phyloP scores from a whole-genome alignment of 2,113 vertebrate species.

The Sphyrna mokarran region DNA sequence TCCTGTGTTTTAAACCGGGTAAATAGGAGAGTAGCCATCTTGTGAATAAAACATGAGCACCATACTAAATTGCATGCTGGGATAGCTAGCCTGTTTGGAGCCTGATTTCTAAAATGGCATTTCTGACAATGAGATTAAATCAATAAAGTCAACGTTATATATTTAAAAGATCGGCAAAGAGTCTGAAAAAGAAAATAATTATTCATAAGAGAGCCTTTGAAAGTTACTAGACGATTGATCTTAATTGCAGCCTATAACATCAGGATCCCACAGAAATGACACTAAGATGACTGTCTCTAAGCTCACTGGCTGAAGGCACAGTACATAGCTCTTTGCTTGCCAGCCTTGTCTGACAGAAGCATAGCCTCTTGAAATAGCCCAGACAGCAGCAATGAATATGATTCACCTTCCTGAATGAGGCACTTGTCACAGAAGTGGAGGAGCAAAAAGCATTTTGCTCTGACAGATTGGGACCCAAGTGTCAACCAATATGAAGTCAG shows the following conservation, averaged over 20 bases:
- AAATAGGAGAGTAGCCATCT: neutral
- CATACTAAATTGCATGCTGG: neutral
- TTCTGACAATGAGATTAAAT: neutral
- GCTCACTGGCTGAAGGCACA: neutral
- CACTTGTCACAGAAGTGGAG: slow-evolving; percentile 17
- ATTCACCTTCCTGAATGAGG: slow-evolving; percentile 22
- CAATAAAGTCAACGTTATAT: neutral
- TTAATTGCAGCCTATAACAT: neutral
- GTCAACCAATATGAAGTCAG: slow-evolving; percentile 24
- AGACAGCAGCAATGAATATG: slow-evolving; percentile 8
- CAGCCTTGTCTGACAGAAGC: neutral
- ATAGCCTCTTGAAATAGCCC: neutral
- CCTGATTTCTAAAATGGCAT: neutral
- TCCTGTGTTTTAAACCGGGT: neutral
- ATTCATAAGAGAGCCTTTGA: neutral
- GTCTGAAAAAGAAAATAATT: neutral
- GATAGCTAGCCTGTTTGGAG: neutral
- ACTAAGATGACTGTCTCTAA: neutral
- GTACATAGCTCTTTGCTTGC: neutral
- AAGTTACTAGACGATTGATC: neutral
- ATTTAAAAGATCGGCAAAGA: neutral
- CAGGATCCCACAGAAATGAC: too few relatives aligned
- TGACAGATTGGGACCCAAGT: slow-evolving; percentile 22
- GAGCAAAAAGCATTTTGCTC: slow-evolving; percentile 3
- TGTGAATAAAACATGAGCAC: neutral